Evolutionary conservation across 2,797 vertebrate genomes (phyloP).

Genomic region (Macrochelys suwanniensis): DNA sequence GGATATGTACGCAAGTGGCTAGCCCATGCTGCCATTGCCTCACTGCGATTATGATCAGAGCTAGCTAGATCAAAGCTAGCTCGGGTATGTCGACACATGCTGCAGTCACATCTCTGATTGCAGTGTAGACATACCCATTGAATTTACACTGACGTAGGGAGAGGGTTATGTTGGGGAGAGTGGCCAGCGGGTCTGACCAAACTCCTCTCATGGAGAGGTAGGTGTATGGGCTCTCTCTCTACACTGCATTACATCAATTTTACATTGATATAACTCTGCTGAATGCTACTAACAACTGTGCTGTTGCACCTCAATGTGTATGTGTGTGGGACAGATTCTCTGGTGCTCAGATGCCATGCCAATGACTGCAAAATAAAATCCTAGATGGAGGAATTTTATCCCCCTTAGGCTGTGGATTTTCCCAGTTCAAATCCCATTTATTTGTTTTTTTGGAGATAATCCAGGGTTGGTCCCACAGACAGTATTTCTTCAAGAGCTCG

Average conservation of each 20-base stretch:
- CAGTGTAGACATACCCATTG: not conserved
- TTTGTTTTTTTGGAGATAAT: constrained; percentile 48
- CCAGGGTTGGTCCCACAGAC: constrained; percentile 54
- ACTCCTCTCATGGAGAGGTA: not conserved
- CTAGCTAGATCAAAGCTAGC: no score
- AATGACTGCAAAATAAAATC: not conserved
- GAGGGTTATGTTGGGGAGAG: not conserved
- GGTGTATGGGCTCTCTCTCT: not conserved
- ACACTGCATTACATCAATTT: not conserved
- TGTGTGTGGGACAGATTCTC: not conserved
- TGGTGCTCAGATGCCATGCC: rapidly evolving
- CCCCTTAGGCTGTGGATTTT: not conserved
- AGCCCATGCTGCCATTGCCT: no score
- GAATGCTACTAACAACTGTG: not conserved
- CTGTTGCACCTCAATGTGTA: rapidly evolving
- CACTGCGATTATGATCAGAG: no score
- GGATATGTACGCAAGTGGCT: no score
- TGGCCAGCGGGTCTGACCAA: not conserved
- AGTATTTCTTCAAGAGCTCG: constrained; percentile 64
- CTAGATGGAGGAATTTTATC: rapidly evolving
- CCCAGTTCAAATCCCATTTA: not conserved
- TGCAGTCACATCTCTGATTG: no score
- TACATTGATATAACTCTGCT: not conserved
- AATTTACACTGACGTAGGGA: not conserved
- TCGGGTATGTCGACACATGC: no score